These are phyloP conservation scores for Gerris lacustris DNA, from an alignment of 2,888 invertebrate genomes.

Conservation along the genomic window DNA sequence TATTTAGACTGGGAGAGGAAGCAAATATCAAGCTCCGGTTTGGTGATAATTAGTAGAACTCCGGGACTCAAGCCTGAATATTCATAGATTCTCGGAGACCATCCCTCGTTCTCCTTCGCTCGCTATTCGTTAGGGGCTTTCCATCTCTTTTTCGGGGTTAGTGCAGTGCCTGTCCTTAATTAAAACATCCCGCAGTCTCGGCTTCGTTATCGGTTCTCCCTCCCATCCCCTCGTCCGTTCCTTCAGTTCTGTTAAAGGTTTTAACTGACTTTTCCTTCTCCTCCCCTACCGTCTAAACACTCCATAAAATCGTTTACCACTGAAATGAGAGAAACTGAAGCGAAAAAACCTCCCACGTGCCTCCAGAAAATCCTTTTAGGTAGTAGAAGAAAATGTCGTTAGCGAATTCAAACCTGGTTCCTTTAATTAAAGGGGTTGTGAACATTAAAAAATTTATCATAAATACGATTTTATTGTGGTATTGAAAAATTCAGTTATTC, in stretches of 20 bases:
- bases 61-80: conserved; percentile 1
- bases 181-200: not conserved
- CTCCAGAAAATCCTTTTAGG: not conserved
- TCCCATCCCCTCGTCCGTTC: no score
- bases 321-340: not conserved
- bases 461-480: no score
- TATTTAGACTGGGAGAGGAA: not conserved
- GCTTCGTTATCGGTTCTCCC: not conserved
- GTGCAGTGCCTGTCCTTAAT: not conserved
- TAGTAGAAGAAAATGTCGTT: no score
- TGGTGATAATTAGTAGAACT: conserved; percentile 8
- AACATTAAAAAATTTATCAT: no score
- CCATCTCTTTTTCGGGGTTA: not conserved
- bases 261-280: conserved; percentile 1
- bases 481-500: no score
- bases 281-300: not conserved
- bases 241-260: not conserved
- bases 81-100: conserved; percentile 4
- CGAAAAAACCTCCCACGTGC: not conserved
- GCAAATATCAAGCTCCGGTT: conserved; percentile 9
- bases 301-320: conserved; percentile 5
- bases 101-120: not conserved
- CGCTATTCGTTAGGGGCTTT: not conserved
- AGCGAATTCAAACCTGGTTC: not conserved
- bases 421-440: not conserved